Conservation (phyloP, 1,140 invertebrate species). For the Tachypleus tridentatus region DNA sequence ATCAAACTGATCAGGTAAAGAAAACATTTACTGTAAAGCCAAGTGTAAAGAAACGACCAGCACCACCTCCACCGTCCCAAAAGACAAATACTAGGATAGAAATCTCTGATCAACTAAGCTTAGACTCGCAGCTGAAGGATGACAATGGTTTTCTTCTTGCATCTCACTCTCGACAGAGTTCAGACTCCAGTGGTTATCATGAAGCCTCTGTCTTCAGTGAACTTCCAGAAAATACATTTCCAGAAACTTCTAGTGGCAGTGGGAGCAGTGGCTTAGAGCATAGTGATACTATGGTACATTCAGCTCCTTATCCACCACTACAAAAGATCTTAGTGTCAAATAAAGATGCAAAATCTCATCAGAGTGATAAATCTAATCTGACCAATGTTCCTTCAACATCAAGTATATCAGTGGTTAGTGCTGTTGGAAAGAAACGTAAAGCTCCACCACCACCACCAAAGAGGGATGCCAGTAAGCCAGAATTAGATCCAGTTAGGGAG, state of each 20-base stretch:
- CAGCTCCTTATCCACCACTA: constrained; percentile 5
- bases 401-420: constrained; percentile 20
- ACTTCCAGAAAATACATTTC: constrained; percentile 30
- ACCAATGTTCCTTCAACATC: constrained; percentile 22
- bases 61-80: constrained; percentile 24
- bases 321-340: constrained; percentile 3
- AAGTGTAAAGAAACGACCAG: constrained; percentile 27
- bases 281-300: constrained; percentile 19
- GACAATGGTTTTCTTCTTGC: constrained; percentile 19
- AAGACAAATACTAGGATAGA: not conserved
- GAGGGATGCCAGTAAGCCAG: no score
- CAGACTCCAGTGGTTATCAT: constrained; percentile 61
- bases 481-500: no score
- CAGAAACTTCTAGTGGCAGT: not conserved
- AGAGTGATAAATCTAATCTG: constrained; percentile 14
- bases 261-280: not conserved
- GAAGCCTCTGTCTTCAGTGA: constrained; percentile 56
- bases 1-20: constrained; percentile 27
- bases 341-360: no score
- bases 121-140: not conserved
- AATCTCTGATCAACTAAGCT: not conserved
- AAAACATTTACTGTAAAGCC: constrained; percentile 10
- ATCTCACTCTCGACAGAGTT: constrained; percentile 57
- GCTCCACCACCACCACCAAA: constrained; percentile 24
- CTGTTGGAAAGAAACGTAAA: constrained; percentile 22